These are phyloP conservation scores for Sminthurides aquaticus DNA, from an alignment of 2,888 invertebrate genomes.

Conservation along the genomic window DNA sequence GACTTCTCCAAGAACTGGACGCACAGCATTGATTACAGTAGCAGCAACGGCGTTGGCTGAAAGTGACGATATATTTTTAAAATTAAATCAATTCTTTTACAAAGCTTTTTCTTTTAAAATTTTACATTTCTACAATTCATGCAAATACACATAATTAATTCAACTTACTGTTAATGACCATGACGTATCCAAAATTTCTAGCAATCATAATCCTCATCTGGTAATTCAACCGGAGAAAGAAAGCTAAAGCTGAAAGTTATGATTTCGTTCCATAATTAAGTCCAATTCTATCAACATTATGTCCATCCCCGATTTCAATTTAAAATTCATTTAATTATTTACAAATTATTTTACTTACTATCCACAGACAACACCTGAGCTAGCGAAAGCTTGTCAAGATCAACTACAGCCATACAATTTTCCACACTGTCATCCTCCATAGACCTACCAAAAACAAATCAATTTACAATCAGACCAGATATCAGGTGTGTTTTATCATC, in stretches of 20 bases:
- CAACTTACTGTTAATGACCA: constrained; percentile 2
- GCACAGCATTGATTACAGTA: background rate
- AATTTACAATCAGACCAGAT: no score
- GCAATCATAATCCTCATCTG: background rate
- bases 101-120: background rate
- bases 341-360: background rate
- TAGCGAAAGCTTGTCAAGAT: background rate
- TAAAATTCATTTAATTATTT: no score
- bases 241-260: background rate
- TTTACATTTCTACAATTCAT: no score
- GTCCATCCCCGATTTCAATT: no score
- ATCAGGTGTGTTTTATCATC: no score
- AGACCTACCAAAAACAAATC: no score
- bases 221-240: background rate
- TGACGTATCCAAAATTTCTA: background rate
- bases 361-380: background rate
- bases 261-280: no score
- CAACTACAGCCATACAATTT: background rate
- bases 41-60: background rate
- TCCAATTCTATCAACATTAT: no score
- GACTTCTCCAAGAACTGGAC: constrained; percentile 1
- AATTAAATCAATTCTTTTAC: background rate
- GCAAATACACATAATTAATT: no score
- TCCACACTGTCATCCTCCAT: background rate
- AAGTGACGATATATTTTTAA: background rate